A percentile compares a stretch with the other conserved stretches of the same genome.
phyloP scores from a whole-genome alignment of 2,888 invertebrate genomes.

The Andrena dorsata region DNA sequence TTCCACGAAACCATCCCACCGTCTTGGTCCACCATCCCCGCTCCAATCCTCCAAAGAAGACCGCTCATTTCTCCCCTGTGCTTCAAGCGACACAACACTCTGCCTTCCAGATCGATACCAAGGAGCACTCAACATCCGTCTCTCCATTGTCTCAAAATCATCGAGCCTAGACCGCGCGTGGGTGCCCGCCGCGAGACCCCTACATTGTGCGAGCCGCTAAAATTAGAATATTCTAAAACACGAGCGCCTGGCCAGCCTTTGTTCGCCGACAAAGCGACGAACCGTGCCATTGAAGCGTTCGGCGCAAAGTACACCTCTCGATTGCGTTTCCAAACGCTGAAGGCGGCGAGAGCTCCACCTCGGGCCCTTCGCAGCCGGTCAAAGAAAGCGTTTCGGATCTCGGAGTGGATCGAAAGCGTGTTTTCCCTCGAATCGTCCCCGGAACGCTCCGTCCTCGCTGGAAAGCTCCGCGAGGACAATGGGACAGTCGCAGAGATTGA shows the following conservation, averaged over 20 bases:
- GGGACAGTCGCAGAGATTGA: conserved; percentile 50
- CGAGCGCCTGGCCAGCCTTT: conserved; percentile 5
- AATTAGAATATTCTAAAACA: conserved; percentile 34
- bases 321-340: background rate
- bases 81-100: background rate
- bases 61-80: no score
- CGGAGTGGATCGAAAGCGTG: background rate
- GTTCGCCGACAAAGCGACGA: conserved; percentile 24
- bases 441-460: background rate
- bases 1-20: no score
- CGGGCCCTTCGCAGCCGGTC: background rate
- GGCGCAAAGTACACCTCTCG: background rate
- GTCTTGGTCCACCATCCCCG: no score
- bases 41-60: no score
- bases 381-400: background rate
- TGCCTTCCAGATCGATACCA: conserved; percentile 1
- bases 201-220: conserved; percentile 8
- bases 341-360: background rate
- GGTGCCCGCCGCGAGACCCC: conserved; percentile 17
- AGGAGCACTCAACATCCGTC: background rate
- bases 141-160: conserved; percentile 1
- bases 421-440: background rate
- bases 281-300: background rate
- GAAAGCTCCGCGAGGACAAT: conserved; percentile 50
- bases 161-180: conserved; percentile 4